phyloP scores from a whole-genome alignment of 2,888 invertebrate species.

The Platynereis dumerilii region DNA sequence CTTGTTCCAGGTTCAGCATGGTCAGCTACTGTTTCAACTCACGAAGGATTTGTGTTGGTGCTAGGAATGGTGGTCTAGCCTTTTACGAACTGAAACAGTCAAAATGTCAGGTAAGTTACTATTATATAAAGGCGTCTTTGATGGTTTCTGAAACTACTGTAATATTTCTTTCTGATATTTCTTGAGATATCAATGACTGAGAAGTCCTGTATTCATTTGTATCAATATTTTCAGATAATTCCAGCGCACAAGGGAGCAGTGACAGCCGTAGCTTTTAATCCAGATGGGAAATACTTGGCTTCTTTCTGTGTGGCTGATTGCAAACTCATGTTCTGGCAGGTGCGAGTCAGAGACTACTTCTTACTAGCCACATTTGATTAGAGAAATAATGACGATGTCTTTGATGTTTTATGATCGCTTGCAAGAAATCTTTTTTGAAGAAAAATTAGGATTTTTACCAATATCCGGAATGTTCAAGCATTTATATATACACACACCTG shows the following conservation, averaged over 20 bases:
- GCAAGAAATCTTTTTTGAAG: too few relatives aligned
- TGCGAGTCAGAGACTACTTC: too few relatives aligned
- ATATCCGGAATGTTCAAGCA: too few relatives aligned
- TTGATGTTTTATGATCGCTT: too few relatives aligned
- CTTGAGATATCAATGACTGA: too few relatives aligned
- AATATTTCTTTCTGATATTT: too few relatives aligned
- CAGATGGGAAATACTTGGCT: constrained; percentile 95
- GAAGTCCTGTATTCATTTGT: too few relatives aligned
- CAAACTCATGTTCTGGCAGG: constrained; percentile 97
- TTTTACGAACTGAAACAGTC: constrained; percentile 94
- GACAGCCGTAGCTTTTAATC: constrained; percentile 90
- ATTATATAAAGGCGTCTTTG: too few relatives aligned
- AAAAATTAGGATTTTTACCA: too few relatives aligned
- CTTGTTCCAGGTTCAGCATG: constrained; percentile 77
- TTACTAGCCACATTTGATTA: neutral
- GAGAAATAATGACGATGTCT: neutral
- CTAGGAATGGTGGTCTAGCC: constrained; percentile 89
- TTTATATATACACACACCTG: too few relatives aligned
- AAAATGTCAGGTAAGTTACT: constrained; percentile 76
- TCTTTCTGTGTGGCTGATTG: constrained; percentile 95
- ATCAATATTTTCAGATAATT: constrained; percentile 72
- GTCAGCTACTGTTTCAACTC: constrained; percentile 86
- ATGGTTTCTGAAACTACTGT: too few relatives aligned
- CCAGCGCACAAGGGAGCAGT: constrained; percentile 89
- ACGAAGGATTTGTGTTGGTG: constrained; percentile 92